Conservation (phyloP, 2,113 vertebrate species). For the Oncorhynchus kisutch region DNA sequence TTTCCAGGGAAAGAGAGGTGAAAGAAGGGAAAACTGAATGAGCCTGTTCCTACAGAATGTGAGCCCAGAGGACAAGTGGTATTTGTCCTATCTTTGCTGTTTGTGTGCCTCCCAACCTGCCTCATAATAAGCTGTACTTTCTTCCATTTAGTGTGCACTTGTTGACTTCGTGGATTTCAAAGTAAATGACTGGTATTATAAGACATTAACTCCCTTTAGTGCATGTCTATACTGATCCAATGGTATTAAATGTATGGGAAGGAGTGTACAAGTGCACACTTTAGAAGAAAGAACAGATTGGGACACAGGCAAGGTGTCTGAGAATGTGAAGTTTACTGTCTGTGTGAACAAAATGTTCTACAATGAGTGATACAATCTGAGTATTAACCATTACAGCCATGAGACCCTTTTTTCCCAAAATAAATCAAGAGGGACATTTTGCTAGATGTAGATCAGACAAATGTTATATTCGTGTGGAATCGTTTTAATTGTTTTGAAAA, state of each 20-base stretch:
- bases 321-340: slow-evolving; percentile 4
- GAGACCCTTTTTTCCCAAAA: background rate
- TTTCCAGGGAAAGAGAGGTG: slow-evolving; percentile 21
- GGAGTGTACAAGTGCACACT: too few relatives aligned
- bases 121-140: too few relatives aligned
- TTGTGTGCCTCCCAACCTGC: background rate
- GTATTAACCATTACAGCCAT: background rate
- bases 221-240: too few relatives aligned
- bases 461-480: background rate
- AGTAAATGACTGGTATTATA: background rate
- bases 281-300: too few relatives aligned
- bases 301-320: background rate
- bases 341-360: slow-evolving; percentile 1
- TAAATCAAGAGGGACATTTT: background rate
- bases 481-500: background rate
- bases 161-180: background rate
- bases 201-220: too few relatives aligned
- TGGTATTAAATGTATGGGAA: too few relatives aligned
- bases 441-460: background rate
- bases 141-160: background rate
- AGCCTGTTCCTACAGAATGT: slow-evolving; percentile 17
- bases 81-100: background rate
- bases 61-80: slow-evolving; percentile 1
- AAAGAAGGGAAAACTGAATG: background rate
- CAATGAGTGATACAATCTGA: background rate